These are phyloP conservation scores for Hesperophylax magnus DNA, from an alignment of 1,140 invertebrate species.

Conservation along the genomic window DNA sequence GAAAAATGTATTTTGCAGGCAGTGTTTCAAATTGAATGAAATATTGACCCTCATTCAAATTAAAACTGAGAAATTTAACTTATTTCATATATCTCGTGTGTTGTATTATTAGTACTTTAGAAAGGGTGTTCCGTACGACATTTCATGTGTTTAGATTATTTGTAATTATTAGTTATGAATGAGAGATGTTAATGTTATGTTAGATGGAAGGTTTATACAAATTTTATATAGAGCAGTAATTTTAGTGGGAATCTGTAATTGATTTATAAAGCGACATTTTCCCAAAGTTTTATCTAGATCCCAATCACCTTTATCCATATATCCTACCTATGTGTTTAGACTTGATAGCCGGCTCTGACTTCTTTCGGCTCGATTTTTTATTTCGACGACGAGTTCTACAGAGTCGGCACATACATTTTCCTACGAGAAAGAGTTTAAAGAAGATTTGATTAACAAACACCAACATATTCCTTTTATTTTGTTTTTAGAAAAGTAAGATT, in stretches of 20 bases:
- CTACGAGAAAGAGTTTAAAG: conserved; percentile 45
- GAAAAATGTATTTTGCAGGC: too few species aligned
- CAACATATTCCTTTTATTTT: background rate
- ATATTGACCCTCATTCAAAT: too few species aligned
- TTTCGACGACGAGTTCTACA: conserved; percentile 42
- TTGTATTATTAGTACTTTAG: too few species aligned
- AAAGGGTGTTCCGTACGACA: too few species aligned
- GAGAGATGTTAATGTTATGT: background rate
- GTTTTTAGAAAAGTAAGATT: background rate
- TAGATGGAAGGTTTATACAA: background rate
- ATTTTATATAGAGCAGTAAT: background rate
- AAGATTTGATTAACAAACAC: too few species aligned
- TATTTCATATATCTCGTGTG: too few species aligned
- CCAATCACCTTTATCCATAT: conserved; percentile 52
- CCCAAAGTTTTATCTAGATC: conserved; percentile 37
- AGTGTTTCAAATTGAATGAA: too few species aligned
- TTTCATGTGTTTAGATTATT: too few species aligned
- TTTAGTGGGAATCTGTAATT: too few species aligned
- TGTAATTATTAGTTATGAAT: too few species aligned
- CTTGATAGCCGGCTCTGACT: conserved; percentile 40
- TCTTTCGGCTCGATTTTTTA: conserved; percentile 31
- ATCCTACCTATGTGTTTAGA: conserved; percentile 48
- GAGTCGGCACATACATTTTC: conserved; percentile 48
- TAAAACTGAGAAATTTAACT: too few species aligned
- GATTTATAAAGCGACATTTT: background rate